Evolutionary conservation across 2,797 vertebrate genomes (phyloP), one percentile per base, ranked within the genome.

Genomic region (Amblyraja radiata): DNA sequence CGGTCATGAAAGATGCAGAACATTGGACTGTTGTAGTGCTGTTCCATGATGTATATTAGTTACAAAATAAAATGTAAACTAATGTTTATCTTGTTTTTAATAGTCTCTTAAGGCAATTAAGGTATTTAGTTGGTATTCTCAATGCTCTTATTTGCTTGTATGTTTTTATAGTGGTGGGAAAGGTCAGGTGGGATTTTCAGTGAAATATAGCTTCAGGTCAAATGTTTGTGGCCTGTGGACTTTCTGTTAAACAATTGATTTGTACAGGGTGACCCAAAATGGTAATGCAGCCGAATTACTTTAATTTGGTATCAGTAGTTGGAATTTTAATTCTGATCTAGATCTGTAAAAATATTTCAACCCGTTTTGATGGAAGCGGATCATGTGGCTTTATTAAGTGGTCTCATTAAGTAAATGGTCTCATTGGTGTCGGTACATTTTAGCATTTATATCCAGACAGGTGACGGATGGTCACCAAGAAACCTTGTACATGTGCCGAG

Each of bases 1-100:
- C 76, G 36, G 90, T 73, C 71, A 92, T 92, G 68, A 73, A 92
- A 92, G 90, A 92, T 76, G 21, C 65, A 14, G 25, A n/a, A 76
- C 68, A 76, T 92, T 76, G 71, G 36, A 14, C 71, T 92, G 90
- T 92, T 92, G 9, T 28, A 54, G 81, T 92, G 76, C 71, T 92
- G 71, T 73, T 13, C 71, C 71, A 74, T 92, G 16, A 68, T 88
- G 84, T 92, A 92, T 46, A 92, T 36, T 76, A 54, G 90, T 76
- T 92, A 46, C 14, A 23, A 76, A 92, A 74, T 74, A 92, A 74
- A 91, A 58, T 46, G 25, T 28, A 92, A 92, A 76, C 36, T 74
- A 0, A 5, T 13, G 10, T 54, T 74, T 74, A 54, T 54, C 13
- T 74, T 28, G 65, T 2, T 91, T 74, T 39, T 46, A 46, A 32